A percentile compares a stretch with the other conserved stretches of the same genome.
These are phyloP conservation scores for Setipinna tenuifilis DNA, from an alignment of 2,797 vertebrate genomes.

Conservation along the genomic window DNA sequence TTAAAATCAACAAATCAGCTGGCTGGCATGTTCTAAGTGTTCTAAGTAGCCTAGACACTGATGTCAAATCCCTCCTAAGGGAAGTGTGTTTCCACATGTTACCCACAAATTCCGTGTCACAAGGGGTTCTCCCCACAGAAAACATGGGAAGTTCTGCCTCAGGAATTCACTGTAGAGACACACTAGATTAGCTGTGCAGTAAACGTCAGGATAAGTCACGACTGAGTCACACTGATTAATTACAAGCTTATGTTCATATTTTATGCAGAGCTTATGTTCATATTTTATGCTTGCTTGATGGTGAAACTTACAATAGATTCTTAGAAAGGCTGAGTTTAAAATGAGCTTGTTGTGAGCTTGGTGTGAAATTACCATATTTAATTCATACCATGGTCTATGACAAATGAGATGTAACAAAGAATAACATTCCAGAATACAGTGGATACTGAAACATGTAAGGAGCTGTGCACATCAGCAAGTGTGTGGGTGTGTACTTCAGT, in stretches of 20 bases:
- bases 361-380: too few relatives aligned
- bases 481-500: too few relatives aligned
- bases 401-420: background rate
- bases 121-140: background rate
- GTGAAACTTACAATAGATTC: background rate
- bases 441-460: background rate
- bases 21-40: too few relatives aligned
- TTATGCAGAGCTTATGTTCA: background rate
- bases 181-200: background rate
- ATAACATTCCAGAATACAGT: background rate
- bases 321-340: background rate
- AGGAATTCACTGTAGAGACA: background rate
- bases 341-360: background rate
- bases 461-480: too few relatives aligned
- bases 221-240: slow-evolving; percentile 33
- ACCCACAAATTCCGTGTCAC: background rate
- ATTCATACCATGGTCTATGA: too few relatives aligned
- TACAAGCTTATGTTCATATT: background rate
- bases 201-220: slow-evolving; percentile 40
- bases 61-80: background rate
- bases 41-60: background rate
- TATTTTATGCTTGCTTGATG: slow-evolving; percentile 6
- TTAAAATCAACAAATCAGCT: too few relatives aligned
- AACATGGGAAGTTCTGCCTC: background rate
- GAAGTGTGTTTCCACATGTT: background rate